Evolutionary conservation across 2,113 vertebrate species (phyloP), one percentile per base, ranked within the genome.

Genomic region (Calonectris borealis): DNA sequence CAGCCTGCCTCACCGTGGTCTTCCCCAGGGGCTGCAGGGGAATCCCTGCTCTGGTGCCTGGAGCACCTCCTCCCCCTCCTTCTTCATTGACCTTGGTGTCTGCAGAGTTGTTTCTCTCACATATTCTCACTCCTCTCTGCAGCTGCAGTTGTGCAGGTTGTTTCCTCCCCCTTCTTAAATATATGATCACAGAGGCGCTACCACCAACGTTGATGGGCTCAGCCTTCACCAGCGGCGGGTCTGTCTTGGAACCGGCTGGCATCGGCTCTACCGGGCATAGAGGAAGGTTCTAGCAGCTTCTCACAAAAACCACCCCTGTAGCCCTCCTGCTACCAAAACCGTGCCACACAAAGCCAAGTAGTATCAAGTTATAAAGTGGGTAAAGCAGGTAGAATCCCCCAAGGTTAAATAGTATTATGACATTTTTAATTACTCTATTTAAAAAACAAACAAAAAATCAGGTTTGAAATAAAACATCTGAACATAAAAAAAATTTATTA

Each of bases 171-270:
- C 22, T 57, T 82, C 52, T 70, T 40, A 34, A 49, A 6, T 25
- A 7, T 26, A 10, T 83, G 8, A 13, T 34, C 17, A 2, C 10
- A 34, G n/a, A 34, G 13, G 29, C 3, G 0, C n/a, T 27, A 18
- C 18, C 44, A 51, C 11, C 12, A 4, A 40, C 0, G 2, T 13
- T 40, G n/a, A 26, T 40, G 9, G 54, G 7, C 54, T 83, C 2
- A 0, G 17, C 13, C 22, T 60, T 49, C n/a, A 13, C 22, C n/a
- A 60, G 21, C 2, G 1, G 44, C 0, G 0, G 8, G 54, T 40
- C 22, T 2, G 1, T 27, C 24, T 42, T 54, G 22, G 9, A 44
- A 14, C 49, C 0, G 0, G 8, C 14, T 1, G 2, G 9, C 13
- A 51, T 4, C 21, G 54, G 31, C 42, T 62, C 15, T 61, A 5